Percentiles rank a stretch among this genome's conserved stretches.
These are phyloP conservation scores for Jordanella pulchra DNA, from an alignment of 2,797 vertebrate genomes.

Conservation along the genomic window DNA sequence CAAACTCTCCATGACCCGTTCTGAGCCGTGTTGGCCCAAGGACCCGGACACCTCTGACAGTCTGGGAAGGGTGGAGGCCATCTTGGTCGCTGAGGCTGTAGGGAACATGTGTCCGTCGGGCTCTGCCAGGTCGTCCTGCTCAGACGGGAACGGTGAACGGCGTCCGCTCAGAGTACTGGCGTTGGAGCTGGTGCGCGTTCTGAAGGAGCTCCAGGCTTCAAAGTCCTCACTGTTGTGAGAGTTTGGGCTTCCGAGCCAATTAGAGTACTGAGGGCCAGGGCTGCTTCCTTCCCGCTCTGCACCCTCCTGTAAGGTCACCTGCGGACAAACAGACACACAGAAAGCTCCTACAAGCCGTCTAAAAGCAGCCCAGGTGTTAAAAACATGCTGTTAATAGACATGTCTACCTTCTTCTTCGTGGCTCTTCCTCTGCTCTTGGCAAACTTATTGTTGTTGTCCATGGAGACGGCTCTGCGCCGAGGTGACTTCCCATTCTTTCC, in stretches of 20 bases:
- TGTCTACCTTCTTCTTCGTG: slow-evolving; percentile 92
- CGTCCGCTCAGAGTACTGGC: slow-evolving; percentile 93
- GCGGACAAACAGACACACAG: slow-evolving; percentile 29
- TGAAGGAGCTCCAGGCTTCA: slow-evolving; percentile 93
- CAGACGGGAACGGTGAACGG: slow-evolving; percentile 92
- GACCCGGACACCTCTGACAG: slow-evolving; percentile 91
- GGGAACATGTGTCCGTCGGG: slow-evolving; percentile 90
- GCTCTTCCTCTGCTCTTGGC: slow-evolving; percentile 93
- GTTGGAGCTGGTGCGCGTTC: slow-evolving; percentile 93
- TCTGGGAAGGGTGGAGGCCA: slow-evolving; percentile 90
- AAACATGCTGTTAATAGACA: not conserved
- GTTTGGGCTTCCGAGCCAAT: slow-evolving; percentile 96
- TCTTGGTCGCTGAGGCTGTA: slow-evolving; percentile 81
- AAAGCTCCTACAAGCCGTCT: not conserved
- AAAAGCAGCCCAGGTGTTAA: not conserved
- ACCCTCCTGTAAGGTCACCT: slow-evolving; percentile 84
- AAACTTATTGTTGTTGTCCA: slow-evolving; percentile 99
- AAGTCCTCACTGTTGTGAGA: slow-evolving; percentile 96
- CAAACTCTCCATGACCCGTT: slow-evolving; percentile 92
- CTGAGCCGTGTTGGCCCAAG: slow-evolving; percentile 70
- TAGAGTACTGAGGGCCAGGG: slow-evolving; percentile 89
- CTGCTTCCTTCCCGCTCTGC: slow-evolving; percentile 87
- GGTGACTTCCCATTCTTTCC: slow-evolving; percentile 96
- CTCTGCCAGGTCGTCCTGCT: slow-evolving; percentile 91
- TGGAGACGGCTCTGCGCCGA: slow-evolving; percentile 91